Conservation (phyloP, 2,888 invertebrate genomes). For the Lordiphosa fenestrarum region DNA sequence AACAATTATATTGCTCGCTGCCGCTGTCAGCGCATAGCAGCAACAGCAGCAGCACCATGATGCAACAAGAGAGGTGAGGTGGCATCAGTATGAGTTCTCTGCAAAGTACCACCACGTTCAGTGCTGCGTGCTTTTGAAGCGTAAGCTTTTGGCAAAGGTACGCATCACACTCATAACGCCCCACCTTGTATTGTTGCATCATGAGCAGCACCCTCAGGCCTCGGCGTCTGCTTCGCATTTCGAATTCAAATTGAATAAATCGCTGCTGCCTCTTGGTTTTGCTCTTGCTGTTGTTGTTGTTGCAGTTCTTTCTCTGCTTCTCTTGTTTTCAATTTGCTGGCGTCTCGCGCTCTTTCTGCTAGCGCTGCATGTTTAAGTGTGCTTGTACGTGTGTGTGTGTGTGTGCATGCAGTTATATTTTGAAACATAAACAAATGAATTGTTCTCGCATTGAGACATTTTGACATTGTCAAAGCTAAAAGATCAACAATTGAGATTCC, state of each 20-base stretch:
- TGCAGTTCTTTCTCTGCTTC: not conserved
- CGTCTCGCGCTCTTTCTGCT: not conserved
- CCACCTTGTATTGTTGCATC: no score
- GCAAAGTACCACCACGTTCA: no score
- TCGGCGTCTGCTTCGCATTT: not conserved
- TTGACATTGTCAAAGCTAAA: slow-evolving; percentile 4
- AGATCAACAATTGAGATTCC: slow-evolving; percentile 17
- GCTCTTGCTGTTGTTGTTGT: not conserved
- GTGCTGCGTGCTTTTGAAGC: no score
- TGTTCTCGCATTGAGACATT: slow-evolving; percentile 30
- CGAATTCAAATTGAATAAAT: not conserved
- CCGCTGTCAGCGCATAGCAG: not conserved
- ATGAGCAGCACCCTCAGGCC: not conserved
- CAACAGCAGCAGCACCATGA: not conserved
- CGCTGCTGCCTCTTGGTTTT: not conserved
- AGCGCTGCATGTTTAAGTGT: slow-evolving; percentile 2
- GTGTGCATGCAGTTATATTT: not conserved
- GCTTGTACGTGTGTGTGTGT: not conserved
- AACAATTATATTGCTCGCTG: not conserved
- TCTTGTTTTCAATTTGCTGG: slow-evolving; percentile 7
- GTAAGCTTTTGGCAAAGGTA: no score
- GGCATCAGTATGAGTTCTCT: no score
- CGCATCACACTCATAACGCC: no score
- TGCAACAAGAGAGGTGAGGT: no score
- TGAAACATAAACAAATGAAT: slow-evolving; percentile 24